Percentiles rank a stretch among this genome's conserved stretches.
phyloP scores from a whole-genome alignment of 2,888 invertebrate genomes.

The Metacarcinus magister region DNA sequence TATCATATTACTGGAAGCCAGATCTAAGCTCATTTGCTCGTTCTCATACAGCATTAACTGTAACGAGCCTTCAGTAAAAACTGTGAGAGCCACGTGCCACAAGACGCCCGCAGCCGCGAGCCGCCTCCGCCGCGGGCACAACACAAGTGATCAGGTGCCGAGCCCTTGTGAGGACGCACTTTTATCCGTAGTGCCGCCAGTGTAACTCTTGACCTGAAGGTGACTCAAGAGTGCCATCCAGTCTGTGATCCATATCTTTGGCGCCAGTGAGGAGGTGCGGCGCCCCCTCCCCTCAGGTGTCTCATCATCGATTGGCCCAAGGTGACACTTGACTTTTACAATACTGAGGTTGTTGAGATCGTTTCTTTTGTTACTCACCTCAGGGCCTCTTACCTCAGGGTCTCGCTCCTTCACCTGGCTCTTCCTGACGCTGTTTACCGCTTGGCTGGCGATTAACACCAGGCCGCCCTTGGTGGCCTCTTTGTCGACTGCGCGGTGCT shows the following conservation, averaged over 20 bases:
- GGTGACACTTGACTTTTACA: slow-evolving; percentile 78
- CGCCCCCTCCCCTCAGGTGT: slow-evolving; percentile 71
- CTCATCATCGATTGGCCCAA: slow-evolving; percentile 75
- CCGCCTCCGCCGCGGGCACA: slow-evolving; percentile 70
- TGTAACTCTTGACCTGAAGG: slow-evolving; percentile 82
- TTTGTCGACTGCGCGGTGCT: neutral
- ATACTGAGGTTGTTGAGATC: slow-evolving; percentile 71
- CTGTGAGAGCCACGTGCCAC: slow-evolving; percentile 64
- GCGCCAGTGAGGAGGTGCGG: slow-evolving; percentile 74
- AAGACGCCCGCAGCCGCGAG: slow-evolving; percentile 69
- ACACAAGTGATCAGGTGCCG: slow-evolving; percentile 76
- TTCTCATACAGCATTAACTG: slow-evolving; percentile 79
- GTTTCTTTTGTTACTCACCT: slow-evolving; percentile 75
- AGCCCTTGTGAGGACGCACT: slow-evolving; percentile 76
- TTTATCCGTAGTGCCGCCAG: slow-evolving; percentile 77
- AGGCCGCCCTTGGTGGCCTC: neutral
- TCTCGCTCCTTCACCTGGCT: slow-evolving; percentile 62
- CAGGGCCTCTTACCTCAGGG: slow-evolving; percentile 53
- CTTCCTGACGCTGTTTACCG: slow-evolving; percentile 59
- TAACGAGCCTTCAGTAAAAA: slow-evolving; percentile 78
- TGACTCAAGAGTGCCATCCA: slow-evolving; percentile 81
- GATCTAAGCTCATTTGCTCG: slow-evolving; percentile 82
- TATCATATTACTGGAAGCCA: slow-evolving; percentile 82
- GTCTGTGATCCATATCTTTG: slow-evolving; percentile 81
- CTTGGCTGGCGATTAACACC: slow-evolving; percentile 55